These are phyloP conservation scores for Sinopyrophorus schimmeli DNA, from an alignment of 2,888 invertebrate species.

Conservation along the genomic window DNA sequence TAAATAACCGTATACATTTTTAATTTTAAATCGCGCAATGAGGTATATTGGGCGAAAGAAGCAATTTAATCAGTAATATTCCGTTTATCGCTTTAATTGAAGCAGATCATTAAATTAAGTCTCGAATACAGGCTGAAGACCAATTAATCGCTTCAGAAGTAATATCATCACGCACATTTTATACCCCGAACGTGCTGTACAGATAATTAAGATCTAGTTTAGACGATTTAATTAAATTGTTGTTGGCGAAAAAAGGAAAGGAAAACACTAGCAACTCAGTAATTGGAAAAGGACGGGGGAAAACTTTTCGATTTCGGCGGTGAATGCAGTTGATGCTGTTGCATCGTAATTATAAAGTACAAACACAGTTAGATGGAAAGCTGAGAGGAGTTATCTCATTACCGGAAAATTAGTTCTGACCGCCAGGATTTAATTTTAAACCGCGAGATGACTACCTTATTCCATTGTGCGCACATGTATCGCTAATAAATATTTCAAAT, in stretches of 20 bases:
- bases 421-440: conserved; percentile 20
- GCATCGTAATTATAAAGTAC: conserved; percentile 33
- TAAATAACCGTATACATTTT: too few relatives aligned
- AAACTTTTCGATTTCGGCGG: conserved; percentile 14
- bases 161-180: conserved; percentile 1
- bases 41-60: too few relatives aligned
- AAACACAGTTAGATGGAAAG: conserved; percentile 36
- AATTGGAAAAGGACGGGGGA: not conserved
- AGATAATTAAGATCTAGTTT: conserved; percentile 5
- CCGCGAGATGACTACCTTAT: not conserved
- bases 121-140: too few relatives aligned
- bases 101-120: too few relatives aligned
- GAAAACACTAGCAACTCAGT: not conserved
- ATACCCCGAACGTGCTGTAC: not conserved
- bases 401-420: conserved; percentile 36
- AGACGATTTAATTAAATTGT: conserved; percentile 8
- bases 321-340: conserved; percentile 17
- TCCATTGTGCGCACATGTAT: not conserved
- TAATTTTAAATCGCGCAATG: too few relatives aligned
- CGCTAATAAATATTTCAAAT: too few relatives aligned
- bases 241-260: not conserved
- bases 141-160: conserved; percentile 1
- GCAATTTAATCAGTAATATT: too few relatives aligned
- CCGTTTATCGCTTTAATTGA: too few relatives aligned
- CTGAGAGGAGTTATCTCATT: conserved; percentile 38